These are phyloP conservation scores for Phocoena sinus DNA, from an alignment of 2,113 vertebrate genomes.

Conservation along the genomic window DNA sequence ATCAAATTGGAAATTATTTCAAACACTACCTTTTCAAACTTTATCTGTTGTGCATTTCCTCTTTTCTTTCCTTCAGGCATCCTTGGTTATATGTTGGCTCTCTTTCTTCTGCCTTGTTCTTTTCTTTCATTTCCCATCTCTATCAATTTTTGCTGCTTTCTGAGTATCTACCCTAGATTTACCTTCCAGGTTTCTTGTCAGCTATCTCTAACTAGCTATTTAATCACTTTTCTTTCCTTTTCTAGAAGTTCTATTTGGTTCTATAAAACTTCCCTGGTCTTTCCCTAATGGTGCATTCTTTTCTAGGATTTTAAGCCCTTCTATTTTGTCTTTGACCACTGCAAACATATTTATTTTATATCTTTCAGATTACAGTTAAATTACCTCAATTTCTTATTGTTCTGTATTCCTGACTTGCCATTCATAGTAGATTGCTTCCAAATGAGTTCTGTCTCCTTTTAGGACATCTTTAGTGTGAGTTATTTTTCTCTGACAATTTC, in stretches of 20 bases:
- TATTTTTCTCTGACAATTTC: background rate
- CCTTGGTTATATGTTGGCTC: background rate
- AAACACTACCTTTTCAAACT: background rate
- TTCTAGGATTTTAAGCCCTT: background rate
- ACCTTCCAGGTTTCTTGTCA: background rate
- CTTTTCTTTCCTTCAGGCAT: background rate
- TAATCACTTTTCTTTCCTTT: background rate
- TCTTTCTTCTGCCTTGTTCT: background rate
- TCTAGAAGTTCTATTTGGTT: background rate
- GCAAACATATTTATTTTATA: background rate
- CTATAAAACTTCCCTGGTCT: background rate
- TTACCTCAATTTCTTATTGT: background rate
- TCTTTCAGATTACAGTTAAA: background rate
- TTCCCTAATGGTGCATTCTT: background rate
- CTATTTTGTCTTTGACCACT: background rate
- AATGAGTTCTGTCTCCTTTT: background rate
- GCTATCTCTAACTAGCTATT: background rate
- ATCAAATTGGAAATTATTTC: background rate
- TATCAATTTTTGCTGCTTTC: background rate
- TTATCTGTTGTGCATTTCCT: background rate
- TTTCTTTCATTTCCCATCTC: background rate
- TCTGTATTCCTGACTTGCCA: background rate
- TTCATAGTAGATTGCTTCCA: background rate
- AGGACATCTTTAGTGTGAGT: background rate
- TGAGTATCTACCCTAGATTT: background rate